Conservation (phyloP, 1,140 invertebrate species). For the Saxidomus purpurata region DNA sequence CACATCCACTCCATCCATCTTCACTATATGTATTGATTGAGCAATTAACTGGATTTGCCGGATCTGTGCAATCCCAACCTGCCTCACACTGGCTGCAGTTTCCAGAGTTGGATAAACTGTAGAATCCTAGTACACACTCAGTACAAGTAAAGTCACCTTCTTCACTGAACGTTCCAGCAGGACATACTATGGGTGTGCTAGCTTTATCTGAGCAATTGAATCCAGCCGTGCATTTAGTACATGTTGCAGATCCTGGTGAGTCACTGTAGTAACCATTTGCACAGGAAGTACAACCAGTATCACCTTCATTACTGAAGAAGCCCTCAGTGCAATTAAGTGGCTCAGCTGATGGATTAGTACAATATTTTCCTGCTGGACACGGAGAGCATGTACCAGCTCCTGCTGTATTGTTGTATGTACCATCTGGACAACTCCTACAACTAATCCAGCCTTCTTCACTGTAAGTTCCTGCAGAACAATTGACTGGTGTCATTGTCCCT, state of each 20-base stretch:
- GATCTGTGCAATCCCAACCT: slow-evolving; percentile 72
- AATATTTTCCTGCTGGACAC: slow-evolving; percentile 71
- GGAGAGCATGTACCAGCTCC: slow-evolving; percentile 49
- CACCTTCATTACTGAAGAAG: slow-evolving; percentile 48
- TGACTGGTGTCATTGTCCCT: slow-evolving; percentile 40
- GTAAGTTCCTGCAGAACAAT: slow-evolving; percentile 70
- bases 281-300: slow-evolving; percentile 30
- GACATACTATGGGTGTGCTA: slow-evolving; percentile 38
- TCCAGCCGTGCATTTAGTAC: slow-evolving; percentile 60
- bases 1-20: slow-evolving; percentile 2
- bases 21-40: slow-evolving; percentile 64
- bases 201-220: slow-evolving; percentile 58
- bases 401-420: slow-evolving; percentile 65
- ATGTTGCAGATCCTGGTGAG: slow-evolving; percentile 15
- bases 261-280: slow-evolving; percentile 50
- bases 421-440: slow-evolving; percentile 70
- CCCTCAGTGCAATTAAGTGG: slow-evolving; percentile 49
- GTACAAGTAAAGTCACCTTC: slow-evolving; percentile 64
- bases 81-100: slow-evolving; percentile 70
- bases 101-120: slow-evolving; percentile 44
- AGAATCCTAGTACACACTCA: slow-evolving; percentile 62
- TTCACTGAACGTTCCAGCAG: slow-evolving; percentile 69
- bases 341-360: slow-evolving; percentile 61
- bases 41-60: slow-evolving; percentile 49
- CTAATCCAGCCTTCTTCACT: slow-evolving; percentile 53